These are phyloP conservation scores for Rana temporaria DNA, from an alignment of 2,113 vertebrate genomes.

Conservation along the genomic window DNA sequence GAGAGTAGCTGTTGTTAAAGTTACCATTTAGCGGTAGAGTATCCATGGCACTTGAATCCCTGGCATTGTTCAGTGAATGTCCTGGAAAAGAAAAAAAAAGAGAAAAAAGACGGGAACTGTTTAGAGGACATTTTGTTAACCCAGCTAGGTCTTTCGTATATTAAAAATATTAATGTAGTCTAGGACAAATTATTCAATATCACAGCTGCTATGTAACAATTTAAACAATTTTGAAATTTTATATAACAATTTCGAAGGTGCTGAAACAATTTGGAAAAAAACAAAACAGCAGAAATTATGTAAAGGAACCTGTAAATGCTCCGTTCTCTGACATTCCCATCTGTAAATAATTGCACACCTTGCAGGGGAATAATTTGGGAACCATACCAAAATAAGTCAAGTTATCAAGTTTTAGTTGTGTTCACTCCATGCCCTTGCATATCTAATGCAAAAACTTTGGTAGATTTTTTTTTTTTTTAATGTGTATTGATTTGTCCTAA, in stretches of 20 bases:
- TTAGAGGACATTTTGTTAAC: slow-evolving; percentile 2
- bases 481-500: slow-evolving; percentile 90
- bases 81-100: slow-evolving; percentile 85
- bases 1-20: slow-evolving; percentile 99
- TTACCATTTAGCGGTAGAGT: slow-evolving; percentile 99
- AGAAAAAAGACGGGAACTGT: slow-evolving; percentile 57
- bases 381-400: not conserved
- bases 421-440: slow-evolving; percentile 82
- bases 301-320: slow-evolving; percentile 60
- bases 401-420: slow-evolving; percentile 57
- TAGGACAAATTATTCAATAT: slow-evolving; percentile 84
- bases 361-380: slow-evolving; percentile 56
- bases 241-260: slow-evolving; percentile 57
- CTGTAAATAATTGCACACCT: slow-evolving; percentile 68
- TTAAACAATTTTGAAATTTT: slow-evolving; percentile 53
- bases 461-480: slow-evolving; percentile 72
- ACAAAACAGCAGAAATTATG: slow-evolving; percentile 48
- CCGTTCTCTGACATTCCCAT: slow-evolving; percentile 72
- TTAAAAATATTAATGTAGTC: slow-evolving; percentile 90
- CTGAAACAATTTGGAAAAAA: not conserved
- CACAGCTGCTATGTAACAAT: not conserved
- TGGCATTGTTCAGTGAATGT: slow-evolving; percentile 98
- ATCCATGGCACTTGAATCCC: slow-evolving; percentile 99
- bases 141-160: slow-evolving; percentile 55
- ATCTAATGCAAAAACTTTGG: slow-evolving; percentile 82